phyloP scores from a whole-genome alignment of 2,888 invertebrate species.

The Papilio elwesi region DNA sequence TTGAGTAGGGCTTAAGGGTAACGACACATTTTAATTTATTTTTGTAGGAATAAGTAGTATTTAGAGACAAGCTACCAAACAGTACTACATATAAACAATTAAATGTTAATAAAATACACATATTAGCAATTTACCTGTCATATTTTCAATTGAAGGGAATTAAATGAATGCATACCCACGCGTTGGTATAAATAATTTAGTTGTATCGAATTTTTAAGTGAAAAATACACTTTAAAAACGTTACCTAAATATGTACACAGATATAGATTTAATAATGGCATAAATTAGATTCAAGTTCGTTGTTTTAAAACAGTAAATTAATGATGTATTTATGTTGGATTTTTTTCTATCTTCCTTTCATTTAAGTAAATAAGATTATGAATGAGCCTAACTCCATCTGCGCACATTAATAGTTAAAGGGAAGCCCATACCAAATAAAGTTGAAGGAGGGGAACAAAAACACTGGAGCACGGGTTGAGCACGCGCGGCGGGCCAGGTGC shows the following conservation, averaged over 20 bases:
- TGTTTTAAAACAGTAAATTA: too few relatives aligned
- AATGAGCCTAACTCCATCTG: not conserved
- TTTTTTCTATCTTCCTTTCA: too few relatives aligned
- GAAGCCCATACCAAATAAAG: slow-evolving; percentile 21
- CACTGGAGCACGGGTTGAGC: slow-evolving; percentile 43
- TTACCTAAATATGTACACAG: too few relatives aligned
- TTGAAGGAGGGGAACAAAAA: slow-evolving; percentile 38
- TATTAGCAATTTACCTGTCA: too few relatives aligned
- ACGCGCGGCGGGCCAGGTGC: slow-evolving; percentile 52
- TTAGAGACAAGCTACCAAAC: not conserved
- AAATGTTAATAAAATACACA: not conserved
- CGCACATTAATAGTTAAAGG: slow-evolving; percentile 14
- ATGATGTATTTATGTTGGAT: too few relatives aligned
- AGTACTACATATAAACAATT: not conserved
- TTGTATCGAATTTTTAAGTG: too few relatives aligned
- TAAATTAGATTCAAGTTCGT: too few relatives aligned
- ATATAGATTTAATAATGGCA: too few relatives aligned
- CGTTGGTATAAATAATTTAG: too few relatives aligned
- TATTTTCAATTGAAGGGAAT: too few relatives aligned
- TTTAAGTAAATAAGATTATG: not conserved
- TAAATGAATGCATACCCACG: too few relatives aligned
- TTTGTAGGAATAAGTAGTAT: not conserved
- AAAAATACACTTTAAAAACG: too few relatives aligned
- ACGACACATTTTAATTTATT: not conserved
- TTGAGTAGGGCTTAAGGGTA: slow-evolving; percentile 2